Evolutionary conservation across 2,113 vertebrate genomes (phyloP).

Genomic region (Zingel zingel): DNA sequence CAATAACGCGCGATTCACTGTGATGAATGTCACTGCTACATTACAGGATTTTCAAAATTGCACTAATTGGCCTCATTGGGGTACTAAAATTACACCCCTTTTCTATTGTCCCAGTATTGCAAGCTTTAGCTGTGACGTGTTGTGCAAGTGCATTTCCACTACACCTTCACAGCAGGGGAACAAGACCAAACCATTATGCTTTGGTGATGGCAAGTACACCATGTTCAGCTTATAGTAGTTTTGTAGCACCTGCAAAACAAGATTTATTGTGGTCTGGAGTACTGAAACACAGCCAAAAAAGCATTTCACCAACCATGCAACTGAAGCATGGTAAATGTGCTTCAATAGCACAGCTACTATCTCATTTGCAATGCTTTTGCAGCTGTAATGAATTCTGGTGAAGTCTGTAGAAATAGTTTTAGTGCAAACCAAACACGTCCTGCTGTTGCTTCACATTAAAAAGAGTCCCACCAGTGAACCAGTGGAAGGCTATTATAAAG

Average conservation of each 20-base stretch:
- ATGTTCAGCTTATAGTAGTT: background rate
- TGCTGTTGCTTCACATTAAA: background rate
- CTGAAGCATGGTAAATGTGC: background rate
- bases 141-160: background rate
- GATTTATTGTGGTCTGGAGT: background rate
- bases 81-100: conserved; percentile 12
- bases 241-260: background rate
- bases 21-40: conserved; percentile 25
- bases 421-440: background rate
- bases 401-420: no score
- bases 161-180: background rate
- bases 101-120: conserved; percentile 6
- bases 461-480: background rate
- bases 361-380: background rate
- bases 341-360: background rate
- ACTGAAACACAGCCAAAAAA: background rate
- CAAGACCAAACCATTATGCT: background rate
- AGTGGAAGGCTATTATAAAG: background rate
- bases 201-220: background rate
- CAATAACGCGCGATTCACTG: background rate
- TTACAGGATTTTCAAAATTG: conserved; percentile 38
- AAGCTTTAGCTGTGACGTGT: background rate
- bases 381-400: background rate
- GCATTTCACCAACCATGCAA: background rate
- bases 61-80: conserved; percentile 39